A percentile compares a stretch with the other conserved stretches of the same genome.
These are phyloP conservation scores for Syncerus caffer DNA, from an alignment of 2,797 vertebrate species.

Conservation along the genomic window DNA sequence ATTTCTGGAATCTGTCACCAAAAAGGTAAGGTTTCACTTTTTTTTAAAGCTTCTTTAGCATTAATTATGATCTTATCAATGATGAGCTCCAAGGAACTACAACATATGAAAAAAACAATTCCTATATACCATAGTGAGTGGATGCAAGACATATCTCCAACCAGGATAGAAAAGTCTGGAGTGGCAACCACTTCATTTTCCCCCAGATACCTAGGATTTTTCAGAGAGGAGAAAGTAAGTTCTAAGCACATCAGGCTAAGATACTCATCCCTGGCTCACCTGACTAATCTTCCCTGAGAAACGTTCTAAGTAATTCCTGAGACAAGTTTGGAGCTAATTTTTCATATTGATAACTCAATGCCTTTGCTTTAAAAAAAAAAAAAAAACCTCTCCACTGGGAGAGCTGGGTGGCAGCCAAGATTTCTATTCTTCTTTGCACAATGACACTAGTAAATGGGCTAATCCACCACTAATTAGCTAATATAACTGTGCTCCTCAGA, in stretches of 20 bases:
- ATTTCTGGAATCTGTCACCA: neutral
- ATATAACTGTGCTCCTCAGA: neutral
- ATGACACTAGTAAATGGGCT: constrained; percentile 36
- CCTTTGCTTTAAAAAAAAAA: neutral
- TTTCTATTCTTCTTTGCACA: neutral
- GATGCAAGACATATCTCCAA: neutral
- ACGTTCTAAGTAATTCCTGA: constrained; percentile 1
- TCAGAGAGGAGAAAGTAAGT: neutral
- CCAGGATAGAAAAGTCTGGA: neutral
- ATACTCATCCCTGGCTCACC: neutral
- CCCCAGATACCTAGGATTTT: neutral
- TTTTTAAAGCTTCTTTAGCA: neutral
- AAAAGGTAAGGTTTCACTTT: neutral
- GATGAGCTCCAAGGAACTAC: neutral
- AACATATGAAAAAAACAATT: neutral
- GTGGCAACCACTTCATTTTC: neutral
- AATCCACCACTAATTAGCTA: constrained; percentile 15
- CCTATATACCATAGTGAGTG: neutral
- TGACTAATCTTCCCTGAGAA: neutral
- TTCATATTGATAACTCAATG: neutral
- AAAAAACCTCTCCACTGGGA: neutral
- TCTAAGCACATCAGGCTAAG: neutral
- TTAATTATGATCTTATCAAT: neutral
- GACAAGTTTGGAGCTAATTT: constrained; percentile 8
- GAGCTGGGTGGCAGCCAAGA: neutral